phyloP scores from a whole-genome alignment of 2,797 vertebrate genomes.

The Eidolon dupreanum region DNA sequence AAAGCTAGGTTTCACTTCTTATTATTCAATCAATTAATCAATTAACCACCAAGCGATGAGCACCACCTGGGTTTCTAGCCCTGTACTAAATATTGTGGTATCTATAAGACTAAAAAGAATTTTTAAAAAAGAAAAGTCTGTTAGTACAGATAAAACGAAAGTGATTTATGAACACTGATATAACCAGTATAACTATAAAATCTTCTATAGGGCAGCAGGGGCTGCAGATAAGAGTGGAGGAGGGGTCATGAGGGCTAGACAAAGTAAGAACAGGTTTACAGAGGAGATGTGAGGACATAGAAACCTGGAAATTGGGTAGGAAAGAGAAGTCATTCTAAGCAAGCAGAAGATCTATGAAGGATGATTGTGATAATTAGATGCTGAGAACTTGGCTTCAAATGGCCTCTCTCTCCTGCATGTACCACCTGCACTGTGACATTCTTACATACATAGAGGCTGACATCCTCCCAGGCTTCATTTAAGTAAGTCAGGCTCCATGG shows the following conservation, averaged over 20 bases:
- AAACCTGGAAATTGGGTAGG: neutral
- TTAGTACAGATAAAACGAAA: neutral
- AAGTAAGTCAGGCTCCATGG: neutral
- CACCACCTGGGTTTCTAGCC: neutral
- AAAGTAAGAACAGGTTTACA: neutral
- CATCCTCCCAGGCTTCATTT: neutral
- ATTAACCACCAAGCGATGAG: neutral
- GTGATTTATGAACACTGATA: neutral
- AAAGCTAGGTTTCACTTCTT: slow-evolving; percentile 16
- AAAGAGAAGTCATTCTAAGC: neutral
- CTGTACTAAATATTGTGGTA: neutral
- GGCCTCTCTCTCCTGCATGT: neutral
- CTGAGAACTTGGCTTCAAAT: neutral
- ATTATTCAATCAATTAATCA: neutral
- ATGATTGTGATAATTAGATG: neutral
- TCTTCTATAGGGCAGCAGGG: neutral
- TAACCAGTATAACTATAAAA: neutral
- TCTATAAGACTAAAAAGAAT: neutral
- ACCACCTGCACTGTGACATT: too few relatives aligned
- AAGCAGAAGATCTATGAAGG: neutral
- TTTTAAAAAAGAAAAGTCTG: neutral
- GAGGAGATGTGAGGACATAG: neutral
- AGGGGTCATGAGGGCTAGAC: neutral
- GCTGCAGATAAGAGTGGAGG: neutral
- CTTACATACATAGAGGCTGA: rapidly evolving